Percentiles rank a stretch among this genome's conserved stretches.
phyloP scores from a whole-genome alignment of 1,140 invertebrate genomes.

The Listronotus bonariensis region DNA sequence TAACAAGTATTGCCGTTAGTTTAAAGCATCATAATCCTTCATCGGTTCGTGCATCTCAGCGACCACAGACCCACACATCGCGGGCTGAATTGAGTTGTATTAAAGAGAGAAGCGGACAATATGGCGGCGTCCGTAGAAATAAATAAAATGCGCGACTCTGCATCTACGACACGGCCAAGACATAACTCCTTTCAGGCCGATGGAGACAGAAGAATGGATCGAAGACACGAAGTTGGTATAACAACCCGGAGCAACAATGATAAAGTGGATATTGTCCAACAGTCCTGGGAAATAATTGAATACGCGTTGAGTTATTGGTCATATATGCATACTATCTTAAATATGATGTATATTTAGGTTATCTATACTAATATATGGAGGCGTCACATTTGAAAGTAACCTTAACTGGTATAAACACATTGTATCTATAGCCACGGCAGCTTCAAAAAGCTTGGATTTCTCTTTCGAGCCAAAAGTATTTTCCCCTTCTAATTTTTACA shows the following conservation, averaged over 20 bases:
- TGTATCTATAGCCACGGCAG: too few relatives aligned
- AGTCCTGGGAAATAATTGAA: constrained; percentile 42
- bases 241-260: constrained; percentile 44
- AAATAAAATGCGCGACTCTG: constrained; percentile 43
- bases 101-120: constrained; percentile 40
- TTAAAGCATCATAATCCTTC: constrained; percentile 39
- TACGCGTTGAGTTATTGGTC: constrained; percentile 35
- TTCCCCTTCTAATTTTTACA: too few relatives aligned
- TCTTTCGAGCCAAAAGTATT: too few relatives aligned
- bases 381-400: too few relatives aligned
- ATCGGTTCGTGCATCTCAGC: constrained; percentile 33
- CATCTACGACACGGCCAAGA: constrained; percentile 44
- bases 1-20: constrained; percentile 37
- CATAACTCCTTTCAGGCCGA: constrained; percentile 44
- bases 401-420: too few relatives aligned
- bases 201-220: constrained; percentile 48
- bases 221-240: constrained; percentile 45
- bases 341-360: background rate
- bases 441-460: too few relatives aligned
- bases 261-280: constrained; percentile 45
- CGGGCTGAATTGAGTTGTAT: constrained; percentile 40
- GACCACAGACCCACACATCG: constrained; percentile 31
- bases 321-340: constrained; percentile 15
- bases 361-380: too few relatives aligned
- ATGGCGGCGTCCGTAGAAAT: constrained; percentile 39